These are phyloP conservation scores for Acleris literana DNA, from an alignment of 2,888 invertebrate species.

Conservation along the genomic window DNA sequence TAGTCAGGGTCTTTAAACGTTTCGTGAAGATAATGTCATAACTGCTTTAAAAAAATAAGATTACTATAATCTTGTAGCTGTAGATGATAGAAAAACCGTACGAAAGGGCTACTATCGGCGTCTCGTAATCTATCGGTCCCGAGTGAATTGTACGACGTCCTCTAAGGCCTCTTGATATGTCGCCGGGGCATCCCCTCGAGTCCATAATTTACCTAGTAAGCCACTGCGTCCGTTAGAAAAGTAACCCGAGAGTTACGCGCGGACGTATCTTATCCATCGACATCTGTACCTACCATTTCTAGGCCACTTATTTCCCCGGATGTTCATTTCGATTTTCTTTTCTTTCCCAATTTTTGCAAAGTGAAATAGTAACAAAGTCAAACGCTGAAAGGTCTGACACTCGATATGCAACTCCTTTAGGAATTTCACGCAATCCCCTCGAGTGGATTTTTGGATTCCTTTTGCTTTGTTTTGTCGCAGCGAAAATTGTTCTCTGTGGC, in stretches of 20 bases:
- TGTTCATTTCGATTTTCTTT: constrained; percentile 22
- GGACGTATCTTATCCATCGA: constrained; percentile 32
- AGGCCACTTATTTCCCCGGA: constrained; percentile 34
- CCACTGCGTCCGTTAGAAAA: constrained; percentile 50
- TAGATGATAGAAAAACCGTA: constrained; percentile 42
- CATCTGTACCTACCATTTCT: constrained; percentile 27
- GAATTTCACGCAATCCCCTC: constrained; percentile 54
- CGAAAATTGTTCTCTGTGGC: constrained; percentile 59
- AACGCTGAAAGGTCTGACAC: constrained; percentile 60
- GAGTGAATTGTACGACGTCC: constrained; percentile 60
- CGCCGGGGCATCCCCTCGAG: constrained; percentile 67
- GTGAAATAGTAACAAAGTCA: constrained; percentile 55
- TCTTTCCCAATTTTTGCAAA: constrained; percentile 41
- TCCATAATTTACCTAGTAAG: constrained; percentile 64
- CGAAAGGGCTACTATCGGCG: constrained; percentile 65
- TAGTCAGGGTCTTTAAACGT: too few species aligned
- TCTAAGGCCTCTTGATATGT: constrained; percentile 68
- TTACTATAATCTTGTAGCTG: constrained; percentile 26
- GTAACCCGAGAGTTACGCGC: constrained; percentile 38
- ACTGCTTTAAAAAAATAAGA: constrained; percentile 3
- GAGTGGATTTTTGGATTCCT: constrained; percentile 58
- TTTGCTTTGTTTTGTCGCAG: constrained; percentile 58
- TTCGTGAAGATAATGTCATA: too few species aligned
- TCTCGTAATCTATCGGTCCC: constrained; percentile 68
- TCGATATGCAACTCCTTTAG: constrained; percentile 57